Evolutionary conservation across 1,140 invertebrate species (phyloP).

Genomic region (Polypedilum vanderplanki): DNA sequence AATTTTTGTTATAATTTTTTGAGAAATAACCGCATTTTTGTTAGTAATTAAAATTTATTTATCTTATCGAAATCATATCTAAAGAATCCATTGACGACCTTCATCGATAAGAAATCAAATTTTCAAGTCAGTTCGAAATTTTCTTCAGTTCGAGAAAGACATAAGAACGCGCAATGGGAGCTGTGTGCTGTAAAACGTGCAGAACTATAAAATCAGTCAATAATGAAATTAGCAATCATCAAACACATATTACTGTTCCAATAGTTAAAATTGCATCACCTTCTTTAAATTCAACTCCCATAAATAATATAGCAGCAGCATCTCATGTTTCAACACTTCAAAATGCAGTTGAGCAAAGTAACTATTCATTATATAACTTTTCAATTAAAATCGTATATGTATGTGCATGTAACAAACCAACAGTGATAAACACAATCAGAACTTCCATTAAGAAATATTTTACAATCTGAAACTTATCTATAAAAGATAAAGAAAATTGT

Average conservation of each 20-base stretch:
- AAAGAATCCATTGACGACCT: background rate
- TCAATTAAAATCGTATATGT: background rate
- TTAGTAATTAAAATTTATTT: background rate
- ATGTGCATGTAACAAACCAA: too few species aligned
- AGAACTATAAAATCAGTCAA: background rate
- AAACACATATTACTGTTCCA: background rate
- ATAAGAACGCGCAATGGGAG: background rate
- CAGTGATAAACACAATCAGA: too few species aligned
- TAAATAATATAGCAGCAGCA: background rate
- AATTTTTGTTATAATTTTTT: too few species aligned
- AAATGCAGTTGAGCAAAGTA: background rate
- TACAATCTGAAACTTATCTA: too few species aligned
- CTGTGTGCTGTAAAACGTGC: background rate
- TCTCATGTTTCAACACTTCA: background rate
- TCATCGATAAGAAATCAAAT: background rate
- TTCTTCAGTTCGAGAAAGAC: background rate
- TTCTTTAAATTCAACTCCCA: background rate
- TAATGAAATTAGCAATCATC: background rate
- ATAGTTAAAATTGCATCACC: too few species aligned
- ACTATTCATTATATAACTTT: background rate
- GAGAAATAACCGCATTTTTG: background rate
- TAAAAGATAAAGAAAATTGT: too few species aligned
- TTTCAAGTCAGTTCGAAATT: background rate
- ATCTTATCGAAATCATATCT: constrained; percentile 7
- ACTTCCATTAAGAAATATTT: too few species aligned